phyloP scores from a whole-genome alignment of 2,888 invertebrate genomes.

The Aporophyla lueneburgensis region DNA sequence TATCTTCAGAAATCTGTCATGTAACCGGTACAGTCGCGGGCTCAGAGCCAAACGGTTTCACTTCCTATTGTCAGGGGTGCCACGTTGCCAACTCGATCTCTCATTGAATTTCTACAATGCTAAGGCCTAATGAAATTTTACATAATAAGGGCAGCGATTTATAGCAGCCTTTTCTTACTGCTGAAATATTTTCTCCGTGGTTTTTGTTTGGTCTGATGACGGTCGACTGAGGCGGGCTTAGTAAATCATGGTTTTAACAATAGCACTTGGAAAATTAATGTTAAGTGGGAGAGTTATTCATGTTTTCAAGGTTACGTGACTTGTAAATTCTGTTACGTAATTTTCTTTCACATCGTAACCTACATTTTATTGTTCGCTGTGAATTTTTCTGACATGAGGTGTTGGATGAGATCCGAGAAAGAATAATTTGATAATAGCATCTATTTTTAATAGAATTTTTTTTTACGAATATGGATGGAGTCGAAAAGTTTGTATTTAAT shows the following conservation, averaged over 20 bases:
- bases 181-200: conserved; percentile 49
- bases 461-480: neutral
- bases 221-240: conserved; percentile 27
- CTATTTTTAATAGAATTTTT: neutral
- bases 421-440: conserved; percentile 1
- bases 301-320: conserved; percentile 17
- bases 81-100: conserved; percentile 46
- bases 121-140: conserved; percentile 62
- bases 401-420: no score
- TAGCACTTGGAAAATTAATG: conserved; percentile 38
- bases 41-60: conserved; percentile 72
- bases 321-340: conserved; percentile 4
- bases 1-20: conserved; percentile 65
- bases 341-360: neutral
- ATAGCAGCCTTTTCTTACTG: conserved; percentile 53
- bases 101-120: conserved; percentile 54
- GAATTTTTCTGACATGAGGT: neutral
- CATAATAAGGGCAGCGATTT: conserved; percentile 51
- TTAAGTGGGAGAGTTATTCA: conserved; percentile 13
- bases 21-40: conserved; percentile 60
- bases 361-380: neutral
- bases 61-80: conserved; percentile 71
- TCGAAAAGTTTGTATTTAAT: neutral
- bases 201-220: conserved; percentile 53
- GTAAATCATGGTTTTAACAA: conserved; percentile 53